Evolutionary conservation across 1,140 invertebrate genomes (phyloP).

Genomic region (Holcopasites calliopsidis): DNA sequence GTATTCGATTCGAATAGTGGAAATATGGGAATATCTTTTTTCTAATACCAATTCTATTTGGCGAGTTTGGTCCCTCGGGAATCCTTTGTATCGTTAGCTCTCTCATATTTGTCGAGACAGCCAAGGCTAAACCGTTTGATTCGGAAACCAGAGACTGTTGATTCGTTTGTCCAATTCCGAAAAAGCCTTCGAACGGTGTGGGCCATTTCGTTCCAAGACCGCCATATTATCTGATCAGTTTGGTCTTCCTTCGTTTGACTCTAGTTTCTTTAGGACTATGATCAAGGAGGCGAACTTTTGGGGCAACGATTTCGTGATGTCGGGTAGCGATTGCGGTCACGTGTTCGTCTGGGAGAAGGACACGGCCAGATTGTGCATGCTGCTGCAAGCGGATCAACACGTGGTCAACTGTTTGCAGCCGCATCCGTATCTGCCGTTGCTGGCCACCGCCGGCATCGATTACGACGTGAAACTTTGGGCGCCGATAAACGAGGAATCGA

Average conservation of each 20-base stretch:
- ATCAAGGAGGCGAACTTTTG: slow-evolving; percentile 95
- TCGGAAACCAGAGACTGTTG: slow-evolving; percentile 58
- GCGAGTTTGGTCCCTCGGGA: slow-evolving; percentile 20
- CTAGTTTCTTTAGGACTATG: slow-evolving; percentile 86
- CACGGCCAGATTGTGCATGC: slow-evolving; percentile 86
- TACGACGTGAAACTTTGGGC: slow-evolving; percentile 94
- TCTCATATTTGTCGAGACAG: slow-evolving; percentile 2
- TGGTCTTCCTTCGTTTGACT: slow-evolving; percentile 75
- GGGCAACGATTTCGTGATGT: slow-evolving; percentile 91
- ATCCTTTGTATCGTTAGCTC: neutral
- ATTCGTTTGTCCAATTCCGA: slow-evolving; percentile 52
- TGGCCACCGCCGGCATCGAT: slow-evolving; percentile 94
- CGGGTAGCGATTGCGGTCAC: slow-evolving; percentile 92
- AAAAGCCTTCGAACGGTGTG: slow-evolving; percentile 78
- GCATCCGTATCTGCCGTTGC: slow-evolving; percentile 89
- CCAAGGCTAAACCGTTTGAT: slow-evolving; percentile 6
- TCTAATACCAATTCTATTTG: slow-evolving; percentile 49
- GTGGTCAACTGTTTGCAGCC: slow-evolving; percentile 94
- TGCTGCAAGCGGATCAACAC: slow-evolving; percentile 91
- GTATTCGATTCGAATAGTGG: neutral
- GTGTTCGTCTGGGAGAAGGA: slow-evolving; percentile 86
- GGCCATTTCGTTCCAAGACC: slow-evolving; percentile 72
- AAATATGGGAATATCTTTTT: too few relatives aligned
- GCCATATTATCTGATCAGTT: slow-evolving; percentile 73
- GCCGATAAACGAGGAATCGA: slow-evolving; percentile 82